Evolutionary conservation across 2,797 vertebrate genomes (phyloP), one percentile per base, ranked within the genome.

Genomic region (Salmo trutta): DNA sequence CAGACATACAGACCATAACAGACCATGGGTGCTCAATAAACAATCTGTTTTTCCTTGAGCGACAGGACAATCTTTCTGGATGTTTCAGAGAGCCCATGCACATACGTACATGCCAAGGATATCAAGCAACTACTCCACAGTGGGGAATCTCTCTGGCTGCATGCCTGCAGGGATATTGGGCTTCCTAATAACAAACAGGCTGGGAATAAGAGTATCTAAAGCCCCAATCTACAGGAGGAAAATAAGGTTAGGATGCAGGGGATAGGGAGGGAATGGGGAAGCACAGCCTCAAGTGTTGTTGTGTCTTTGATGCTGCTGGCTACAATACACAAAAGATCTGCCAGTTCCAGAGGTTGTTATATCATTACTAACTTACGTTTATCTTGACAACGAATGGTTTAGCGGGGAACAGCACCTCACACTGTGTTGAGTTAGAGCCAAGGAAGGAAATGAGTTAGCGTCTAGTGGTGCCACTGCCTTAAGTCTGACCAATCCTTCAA

Each of bases 61-160:
- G 71, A 56, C 74, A 73, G 27, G 65, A 53, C 33, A 71, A 54
- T 75, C 66, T 73, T 62, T 82, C 67, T 73, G 75, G 78, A 74
- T 84, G 77, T 24, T 72, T 82, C 41, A 16, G 80, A 84, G 78
- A 77, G 74, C 72, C 75, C 70, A 79, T 71, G 81, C 74, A 82
- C 79, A 85, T 79, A 79, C 68, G 79, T 75, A 82, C 79, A 85
- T 79, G 84, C 77, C 82, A 84, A 69, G 82, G 84, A 85, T 84
- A 79, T 82, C 79, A 85, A 85, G 79, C 81, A 84, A 80, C 80
- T 79, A 75, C 36, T 71, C 71, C 82, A 78, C 79, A 82, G 82
- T 79, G 75, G 82, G 85, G 85, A 75, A 79, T 81, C 83, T 83
- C 82, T n/a, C 75, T 79, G 80, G 78, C 75, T 75, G 79, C 76